Conservation (phyloP, 2,888 invertebrate species). For the Conistra vaccinii region DNA sequence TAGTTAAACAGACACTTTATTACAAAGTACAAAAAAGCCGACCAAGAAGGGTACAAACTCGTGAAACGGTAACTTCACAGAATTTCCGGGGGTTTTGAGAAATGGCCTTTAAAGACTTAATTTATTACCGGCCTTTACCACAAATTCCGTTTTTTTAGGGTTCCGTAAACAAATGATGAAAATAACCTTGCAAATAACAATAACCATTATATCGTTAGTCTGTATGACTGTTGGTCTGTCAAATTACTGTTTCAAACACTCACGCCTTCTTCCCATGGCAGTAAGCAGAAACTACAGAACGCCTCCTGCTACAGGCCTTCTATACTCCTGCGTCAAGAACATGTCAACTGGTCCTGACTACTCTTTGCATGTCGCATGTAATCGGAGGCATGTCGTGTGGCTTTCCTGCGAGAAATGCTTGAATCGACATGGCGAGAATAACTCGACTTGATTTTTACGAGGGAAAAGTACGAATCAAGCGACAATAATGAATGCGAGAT, state of each 20-base stretch:
- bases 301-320: not conserved
- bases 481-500: too few relatives aligned
- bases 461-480: too few relatives aligned
- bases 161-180: not conserved
- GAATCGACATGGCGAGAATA: too few relatives aligned
- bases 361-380: too few relatives aligned
- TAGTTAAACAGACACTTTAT: conserved; percentile 27
- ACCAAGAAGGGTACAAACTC: conserved; percentile 41
- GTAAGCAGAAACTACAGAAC: not conserved
- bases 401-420: too few relatives aligned
- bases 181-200: not conserved
- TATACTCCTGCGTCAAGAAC: too few relatives aligned
- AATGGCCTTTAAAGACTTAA: conserved; percentile 60
- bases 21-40: conserved; percentile 29
- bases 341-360: too few relatives aligned
- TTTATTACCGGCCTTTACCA: conserved; percentile 55
- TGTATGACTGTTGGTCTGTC: not conserved
- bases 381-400: too few relatives aligned
- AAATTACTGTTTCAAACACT: not conserved
- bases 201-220: too few relatives aligned
- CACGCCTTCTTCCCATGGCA: not conserved
- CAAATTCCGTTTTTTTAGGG: conserved; percentile 40
- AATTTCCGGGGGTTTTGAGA: conserved; percentile 56
- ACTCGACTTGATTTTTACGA: too few relatives aligned
- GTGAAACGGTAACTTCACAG: conserved; percentile 53